phyloP scores from a whole-genome alignment of 1,140 invertebrate genomes.

The Drosophila varians region DNA sequence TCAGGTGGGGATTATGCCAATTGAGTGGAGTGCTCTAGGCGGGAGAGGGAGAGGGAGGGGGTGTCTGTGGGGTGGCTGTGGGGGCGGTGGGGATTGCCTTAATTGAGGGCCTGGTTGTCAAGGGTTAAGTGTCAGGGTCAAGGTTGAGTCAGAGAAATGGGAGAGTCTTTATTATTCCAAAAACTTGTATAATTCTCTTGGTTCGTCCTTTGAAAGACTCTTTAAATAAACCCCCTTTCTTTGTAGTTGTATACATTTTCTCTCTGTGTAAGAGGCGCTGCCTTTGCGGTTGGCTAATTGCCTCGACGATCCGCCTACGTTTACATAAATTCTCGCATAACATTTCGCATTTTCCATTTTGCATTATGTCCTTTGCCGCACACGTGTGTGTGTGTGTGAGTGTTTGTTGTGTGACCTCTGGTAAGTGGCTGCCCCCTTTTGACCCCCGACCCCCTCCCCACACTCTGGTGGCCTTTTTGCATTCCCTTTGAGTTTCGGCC shows the following conservation, averaged over 20 bases:
- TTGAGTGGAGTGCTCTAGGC: constrained; percentile 41
- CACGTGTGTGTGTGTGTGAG: background rate
- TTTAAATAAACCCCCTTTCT: no score
- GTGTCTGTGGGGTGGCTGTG: background rate
- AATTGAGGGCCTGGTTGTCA: constrained; percentile 5
- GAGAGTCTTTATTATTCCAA: background rate
- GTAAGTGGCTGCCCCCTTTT: constrained; percentile 30
- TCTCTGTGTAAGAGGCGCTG: background rate
- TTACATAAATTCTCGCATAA: constrained; percentile 9
- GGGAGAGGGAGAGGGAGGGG: no score
- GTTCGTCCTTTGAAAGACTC: no score
- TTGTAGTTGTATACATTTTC: no score
- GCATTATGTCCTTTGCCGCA: background rate
- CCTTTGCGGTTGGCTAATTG: constrained; percentile 22
- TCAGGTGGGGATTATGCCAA: constrained; percentile 36
- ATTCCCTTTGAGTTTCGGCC: constrained; percentile 32
- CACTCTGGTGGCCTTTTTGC: background rate
- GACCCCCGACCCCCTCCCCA: background rate
- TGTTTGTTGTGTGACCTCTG: constrained; percentile 26
- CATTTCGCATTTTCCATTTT: constrained; percentile 33
- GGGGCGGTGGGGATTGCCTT: constrained; percentile 15
- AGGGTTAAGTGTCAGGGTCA: constrained; percentile 31
- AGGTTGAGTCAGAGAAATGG: background rate
- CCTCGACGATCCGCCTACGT: background rate
- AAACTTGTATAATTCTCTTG: background rate